These are phyloP conservation scores for Syndactyla subalaris DNA, from an alignment of 2,797 vertebrate genomes.

Conservation along the genomic window DNA sequence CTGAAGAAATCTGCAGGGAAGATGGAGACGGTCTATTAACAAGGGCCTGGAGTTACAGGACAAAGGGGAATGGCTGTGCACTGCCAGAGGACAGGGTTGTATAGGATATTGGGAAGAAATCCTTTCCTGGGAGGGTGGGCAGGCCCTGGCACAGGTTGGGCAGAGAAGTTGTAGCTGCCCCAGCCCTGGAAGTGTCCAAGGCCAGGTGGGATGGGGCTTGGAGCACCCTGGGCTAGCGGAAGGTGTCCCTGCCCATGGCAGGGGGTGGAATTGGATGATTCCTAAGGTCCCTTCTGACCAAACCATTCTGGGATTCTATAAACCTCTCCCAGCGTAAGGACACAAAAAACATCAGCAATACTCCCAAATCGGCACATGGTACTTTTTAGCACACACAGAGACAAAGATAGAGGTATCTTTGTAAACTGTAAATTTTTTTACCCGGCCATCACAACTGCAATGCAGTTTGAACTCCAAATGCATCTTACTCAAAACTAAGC, in stretches of 20 bases:
- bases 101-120: too few species aligned
- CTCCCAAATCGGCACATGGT: not conserved
- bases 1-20: not conserved
- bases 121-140: accelerated
- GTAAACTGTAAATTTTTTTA: not conserved
- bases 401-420: not conserved
- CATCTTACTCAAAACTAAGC: not conserved
- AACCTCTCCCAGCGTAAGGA: not conserved
- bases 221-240: not conserved
- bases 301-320: not conserved
- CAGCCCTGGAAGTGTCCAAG: not conserved
- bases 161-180: not conserved
- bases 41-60: not conserved
- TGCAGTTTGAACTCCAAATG: not conserved
- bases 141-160: not conserved
- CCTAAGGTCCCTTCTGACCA: too few species aligned
- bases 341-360: not conserved
- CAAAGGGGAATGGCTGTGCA: not conserved
- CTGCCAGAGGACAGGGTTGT: too few species aligned
- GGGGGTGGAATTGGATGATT: not conserved
- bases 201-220: accelerated
- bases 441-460: not conserved
- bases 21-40: not conserved
- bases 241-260: not conserved
- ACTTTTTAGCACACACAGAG: not conserved